Evolutionary conservation across 1,140 invertebrate species (phyloP).

Genomic region (Drosophila santomea): DNA sequence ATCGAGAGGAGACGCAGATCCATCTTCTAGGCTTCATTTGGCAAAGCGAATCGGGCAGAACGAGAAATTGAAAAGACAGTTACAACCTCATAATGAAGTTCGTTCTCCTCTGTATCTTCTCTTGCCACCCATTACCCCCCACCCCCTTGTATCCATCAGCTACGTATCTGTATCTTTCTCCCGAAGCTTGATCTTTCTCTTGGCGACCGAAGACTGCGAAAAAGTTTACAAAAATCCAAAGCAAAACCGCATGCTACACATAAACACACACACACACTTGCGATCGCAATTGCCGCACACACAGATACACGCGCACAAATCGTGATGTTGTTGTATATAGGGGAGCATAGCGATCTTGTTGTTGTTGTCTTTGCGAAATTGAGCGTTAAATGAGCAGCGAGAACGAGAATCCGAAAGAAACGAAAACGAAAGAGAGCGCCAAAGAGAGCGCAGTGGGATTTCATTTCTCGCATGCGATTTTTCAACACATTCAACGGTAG

Average conservation of each 20-base stretch:
- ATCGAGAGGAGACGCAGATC: slow-evolving; percentile 50
- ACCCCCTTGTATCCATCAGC: not conserved
- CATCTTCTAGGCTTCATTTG: slow-evolving; percentile 72
- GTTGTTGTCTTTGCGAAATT: slow-evolving; percentile 47
- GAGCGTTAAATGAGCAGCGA: slow-evolving; percentile 8
- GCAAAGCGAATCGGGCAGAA: slow-evolving; percentile 81
- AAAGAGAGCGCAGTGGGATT: not conserved
- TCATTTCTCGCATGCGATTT: slow-evolving; percentile 32
- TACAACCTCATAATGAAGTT: slow-evolving; percentile 78
- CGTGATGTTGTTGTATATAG: slow-evolving; percentile 67
- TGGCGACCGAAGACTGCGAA: slow-evolving; percentile 38
- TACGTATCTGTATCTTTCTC: slow-evolving; percentile 31
- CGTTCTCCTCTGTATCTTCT: not conserved
- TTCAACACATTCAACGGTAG: slow-evolving; percentile 53
- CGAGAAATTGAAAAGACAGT: slow-evolving; percentile 83
- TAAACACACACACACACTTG: slow-evolving; percentile 19
- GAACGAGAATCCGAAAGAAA: slow-evolving; percentile 29
- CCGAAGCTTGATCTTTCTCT: slow-evolving; percentile 15
- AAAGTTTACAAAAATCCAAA: slow-evolving; percentile 70
- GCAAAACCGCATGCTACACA: slow-evolving; percentile 71
- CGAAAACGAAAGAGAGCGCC: slow-evolving; percentile 13
- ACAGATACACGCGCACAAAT: slow-evolving; percentile 27
- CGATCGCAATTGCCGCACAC: slow-evolving; percentile 24
- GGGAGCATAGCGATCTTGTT: slow-evolving; percentile 43
- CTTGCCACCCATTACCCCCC: not conserved